Conservation (phyloP, 2,113 vertebrate genomes). For the Trinectes maculatus region DNA sequence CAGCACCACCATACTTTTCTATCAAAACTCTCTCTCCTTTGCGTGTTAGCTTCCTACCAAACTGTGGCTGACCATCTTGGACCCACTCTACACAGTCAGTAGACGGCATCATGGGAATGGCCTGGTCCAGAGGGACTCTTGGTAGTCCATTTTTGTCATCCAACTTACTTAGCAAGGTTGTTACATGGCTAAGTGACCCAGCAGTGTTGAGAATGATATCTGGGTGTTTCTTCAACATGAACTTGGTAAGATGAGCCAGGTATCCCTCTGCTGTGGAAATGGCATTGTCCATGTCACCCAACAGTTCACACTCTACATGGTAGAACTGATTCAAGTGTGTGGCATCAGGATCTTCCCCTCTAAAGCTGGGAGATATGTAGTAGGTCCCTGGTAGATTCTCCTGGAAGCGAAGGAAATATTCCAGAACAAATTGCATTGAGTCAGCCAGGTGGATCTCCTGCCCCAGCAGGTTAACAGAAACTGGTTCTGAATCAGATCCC, state of each 20-base stretch:
- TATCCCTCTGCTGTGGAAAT: slow-evolving; percentile 81
- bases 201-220: slow-evolving; percentile 75
- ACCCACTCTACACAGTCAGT: slow-evolving; percentile 82
- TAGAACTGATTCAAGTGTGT: slow-evolving; percentile 86
- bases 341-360: slow-evolving; percentile 83
- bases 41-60: slow-evolving; percentile 82
- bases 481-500: slow-evolving; percentile 84
- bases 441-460: slow-evolving; percentile 83
- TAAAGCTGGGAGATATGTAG: slow-evolving; percentile 83
- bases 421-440: slow-evolving; percentile 86
- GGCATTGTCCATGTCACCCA: slow-evolving; percentile 80
- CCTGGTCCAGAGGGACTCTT: slow-evolving; percentile 78
- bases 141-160: slow-evolving; percentile 69
- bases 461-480: slow-evolving; percentile 78
- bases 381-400: slow-evolving; percentile 79
- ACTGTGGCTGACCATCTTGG: slow-evolving; percentile 78
- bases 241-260: slow-evolving; percentile 74
- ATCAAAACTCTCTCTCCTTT: slow-evolving; percentile 81
- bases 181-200: slow-evolving; percentile 74
- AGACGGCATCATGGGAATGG: slow-evolving; percentile 80
- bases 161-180: slow-evolving; percentile 68
- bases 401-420: slow-evolving; percentile 85
- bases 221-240: slow-evolving; percentile 79
- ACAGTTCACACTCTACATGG: slow-evolving; percentile 83
- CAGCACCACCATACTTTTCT: slow-evolving; percentile 76